Evolutionary conservation across 2,113 vertebrate genomes (phyloP), one percentile per base, ranked within the genome.

Genomic region (Pitta sordida): DNA sequence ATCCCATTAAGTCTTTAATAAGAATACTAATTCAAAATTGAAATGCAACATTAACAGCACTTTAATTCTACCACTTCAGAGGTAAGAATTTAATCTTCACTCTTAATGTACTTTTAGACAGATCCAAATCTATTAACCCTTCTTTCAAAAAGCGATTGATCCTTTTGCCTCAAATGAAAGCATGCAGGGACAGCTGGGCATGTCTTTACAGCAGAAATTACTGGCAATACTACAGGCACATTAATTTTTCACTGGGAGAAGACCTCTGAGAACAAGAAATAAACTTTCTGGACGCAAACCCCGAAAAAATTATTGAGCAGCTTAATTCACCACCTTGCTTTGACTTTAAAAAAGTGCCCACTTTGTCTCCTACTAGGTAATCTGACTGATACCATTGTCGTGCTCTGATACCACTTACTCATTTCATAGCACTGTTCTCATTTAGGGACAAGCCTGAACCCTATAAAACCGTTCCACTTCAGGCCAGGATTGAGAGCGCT

Each of bases 11-110:
- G 71, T 73, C 74, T 73, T 83, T 83, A 93, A 83, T 53, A 83
- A 86, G 71, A 91, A 88, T 41, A n/a, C n/a, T n/a, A 95, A 93
- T 77, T 51, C 43, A 46, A 80, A 88, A 93, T 15, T 80, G 76
- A 86, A 90, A 87, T 7, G 22, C 49, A 90, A 80, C 0, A 0
- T 43, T n/a, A 94, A 73, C 41, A 83, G 53, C 63, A 58, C 90
- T 86, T 60, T 85, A 56, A 24, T 89, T 87, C 37, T 83, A 79
- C 26, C 63, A 85, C 51, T 91, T 59, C 56, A 64, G 44, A 95
- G 26, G 48, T 55, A 84, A 80, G 44, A 87, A 90, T 83, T 88
- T 77, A 53, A 86, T 88, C 48, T 76, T 56, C 36, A 6, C 12
- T 91, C 59, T 58, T 39, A 85, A 60, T 32, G 69, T 13, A 46